Evolutionary conservation across 1,140 invertebrate species (phyloP).

Genomic region (Cyclargus thomasi): DNA sequence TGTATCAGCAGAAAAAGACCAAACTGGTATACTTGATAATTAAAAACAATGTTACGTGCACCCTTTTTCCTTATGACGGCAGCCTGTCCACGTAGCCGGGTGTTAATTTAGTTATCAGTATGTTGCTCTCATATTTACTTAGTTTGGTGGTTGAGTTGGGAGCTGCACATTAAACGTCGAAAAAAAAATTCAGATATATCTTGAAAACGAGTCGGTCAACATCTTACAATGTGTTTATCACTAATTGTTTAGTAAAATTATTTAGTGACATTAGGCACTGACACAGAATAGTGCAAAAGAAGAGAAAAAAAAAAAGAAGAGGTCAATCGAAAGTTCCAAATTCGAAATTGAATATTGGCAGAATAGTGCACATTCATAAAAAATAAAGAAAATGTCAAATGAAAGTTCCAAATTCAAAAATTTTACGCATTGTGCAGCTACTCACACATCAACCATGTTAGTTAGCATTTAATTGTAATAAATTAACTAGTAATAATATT

Average conservation of each 20-base stretch:
- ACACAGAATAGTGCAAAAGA: background rate
- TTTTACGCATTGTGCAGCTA: background rate
- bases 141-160: slow-evolving; percentile 17
- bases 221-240: too few species aligned
- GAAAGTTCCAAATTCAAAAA: background rate
- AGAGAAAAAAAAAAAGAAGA: background rate
- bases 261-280: too few species aligned
- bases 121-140: slow-evolving; percentile 23
- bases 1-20: too few species aligned
- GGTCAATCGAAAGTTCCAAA: background rate
- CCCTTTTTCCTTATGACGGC: too few species aligned
- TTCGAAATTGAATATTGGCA: background rate
- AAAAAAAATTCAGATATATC: too few species aligned
- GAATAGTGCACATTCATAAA: background rate
- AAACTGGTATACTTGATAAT: too few species aligned
- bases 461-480: slow-evolving; percentile 19
- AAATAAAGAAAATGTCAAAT: background rate
- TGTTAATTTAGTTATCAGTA: slow-evolving; percentile 13
- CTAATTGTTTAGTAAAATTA: too few species aligned
- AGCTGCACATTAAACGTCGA: background rate
- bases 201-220: too few species aligned
- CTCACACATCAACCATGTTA: slow-evolving; percentile 15
- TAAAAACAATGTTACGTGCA: too few species aligned
- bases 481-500: slow-evolving; percentile 23
- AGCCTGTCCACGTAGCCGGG: too few species aligned